Conservation (phyloP, 2,113 vertebrate genomes). For the Entosphenus tridentatus region DNA sequence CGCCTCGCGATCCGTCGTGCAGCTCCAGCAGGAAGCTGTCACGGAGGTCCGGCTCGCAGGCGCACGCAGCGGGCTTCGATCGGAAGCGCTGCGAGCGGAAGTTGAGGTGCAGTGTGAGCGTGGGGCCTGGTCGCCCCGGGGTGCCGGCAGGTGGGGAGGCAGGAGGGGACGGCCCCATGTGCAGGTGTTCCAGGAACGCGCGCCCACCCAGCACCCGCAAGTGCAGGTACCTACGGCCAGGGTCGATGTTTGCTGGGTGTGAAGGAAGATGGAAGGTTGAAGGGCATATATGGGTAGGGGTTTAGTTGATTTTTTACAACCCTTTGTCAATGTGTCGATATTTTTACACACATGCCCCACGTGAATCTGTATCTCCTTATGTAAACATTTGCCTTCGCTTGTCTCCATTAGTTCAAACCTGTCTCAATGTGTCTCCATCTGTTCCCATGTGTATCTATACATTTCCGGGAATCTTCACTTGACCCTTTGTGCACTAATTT, state of each 20-base stretch:
- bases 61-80: constrained; percentile 74
- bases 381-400: neutral
- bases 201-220: constrained; percentile 81
- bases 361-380: neutral
- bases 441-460: neutral
- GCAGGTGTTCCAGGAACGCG: constrained; percentile 87
- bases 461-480: neutral
- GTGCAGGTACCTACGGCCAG: constrained; percentile 64
- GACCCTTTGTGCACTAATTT: neutral
- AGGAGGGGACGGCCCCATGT: constrained; percentile 32
- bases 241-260: constrained; percentile 52
- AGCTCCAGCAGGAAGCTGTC: constrained; percentile 80
- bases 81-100: constrained; percentile 83
- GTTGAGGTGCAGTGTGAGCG: constrained; percentile 66
- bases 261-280: neutral
- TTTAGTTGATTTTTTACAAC: neutral
- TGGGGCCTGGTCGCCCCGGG: constrained; percentile 63
- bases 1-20: constrained; percentile 15
- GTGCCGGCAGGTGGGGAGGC: constrained; percentile 35
- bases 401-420: neutral
- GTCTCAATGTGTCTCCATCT: neutral
- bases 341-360: neutral
- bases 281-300: neutral
- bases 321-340: neutral
- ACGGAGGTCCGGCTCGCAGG: constrained; percentile 72